Evolutionary conservation across 2,113 vertebrate species (phyloP), one percentile per base, ranked within the genome.

Genomic region (Lepus europaeus): DNA sequence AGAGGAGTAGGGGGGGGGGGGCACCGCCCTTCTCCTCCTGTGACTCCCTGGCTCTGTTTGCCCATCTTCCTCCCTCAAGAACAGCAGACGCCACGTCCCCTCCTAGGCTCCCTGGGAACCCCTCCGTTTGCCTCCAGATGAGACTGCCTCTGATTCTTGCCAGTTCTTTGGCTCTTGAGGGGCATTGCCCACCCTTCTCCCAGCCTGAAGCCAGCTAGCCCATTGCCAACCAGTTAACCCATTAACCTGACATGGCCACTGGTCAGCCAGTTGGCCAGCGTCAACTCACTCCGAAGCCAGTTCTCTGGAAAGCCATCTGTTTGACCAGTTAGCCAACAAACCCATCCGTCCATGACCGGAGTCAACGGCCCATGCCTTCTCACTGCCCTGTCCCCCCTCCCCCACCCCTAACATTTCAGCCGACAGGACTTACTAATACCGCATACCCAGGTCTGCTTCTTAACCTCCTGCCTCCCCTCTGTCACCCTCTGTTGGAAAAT

Each of bases 341-440:
- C 69, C 45, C 91, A 29, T 72, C 11, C 1, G 23, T 27, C 94
- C 91, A 27, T 83, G 20, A n/a, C 90, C 51, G 1, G 5, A 93
- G 49, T 25, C 92, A 69, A 51, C 1, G 70, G 94, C 31, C 92
- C 90, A 51, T 68, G n/a, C 92, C 92, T 76, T 81, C 93, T 96
- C 69, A 73, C 61, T 76, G 63, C 77, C 96, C 31, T 10, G 3
- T 9, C 51, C 45, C 90, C 53, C 56, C 78, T 86, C 61, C 66
- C 83, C 51, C 51, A 77, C 73, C 36, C 83, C 90, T 97, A 88
- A 96, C 97, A 96, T 95, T 78, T 96, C 94, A 86, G 91, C 95
- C 13, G 8, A 82, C 73, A 97, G 96, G 97, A 97, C 95, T 95
- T 98, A 98, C 98, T 98, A 98, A 98, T 97, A 97, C 94, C 93